A percentile compares a stretch with the other conserved stretches of the same genome.
Evolutionary conservation across 2,797 vertebrate species (phyloP).

Genomic region (Brachymystax lenok): DNA sequence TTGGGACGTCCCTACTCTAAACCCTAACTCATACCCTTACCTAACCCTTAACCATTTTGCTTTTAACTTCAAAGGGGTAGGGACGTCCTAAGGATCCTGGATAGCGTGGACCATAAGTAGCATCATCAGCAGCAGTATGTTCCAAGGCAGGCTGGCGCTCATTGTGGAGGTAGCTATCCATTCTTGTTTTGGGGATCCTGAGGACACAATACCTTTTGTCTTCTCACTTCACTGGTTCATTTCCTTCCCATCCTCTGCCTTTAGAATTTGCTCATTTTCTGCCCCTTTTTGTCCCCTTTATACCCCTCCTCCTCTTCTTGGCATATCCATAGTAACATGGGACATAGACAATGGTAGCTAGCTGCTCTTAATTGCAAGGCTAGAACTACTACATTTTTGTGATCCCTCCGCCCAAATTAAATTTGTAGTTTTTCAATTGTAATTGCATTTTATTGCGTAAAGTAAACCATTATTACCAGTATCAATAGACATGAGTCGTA

Average conservation of each 20-base stretch:
- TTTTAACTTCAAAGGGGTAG: too few relatives aligned
- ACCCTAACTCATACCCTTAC: too few relatives aligned
- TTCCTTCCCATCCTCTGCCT: constrained; percentile 70
- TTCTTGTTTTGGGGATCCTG: constrained; percentile 54
- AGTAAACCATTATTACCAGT: neutral
- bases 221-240: constrained; percentile 76
- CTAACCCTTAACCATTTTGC: too few relatives aligned
- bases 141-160: constrained; percentile 43
- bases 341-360: constrained; percentile 55
- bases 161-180: constrained; percentile 33
- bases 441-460: neutral
- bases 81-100: too few relatives aligned
- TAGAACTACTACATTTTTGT: neutral
- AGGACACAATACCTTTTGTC: constrained; percentile 73
- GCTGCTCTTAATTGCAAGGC: constrained; percentile 39
- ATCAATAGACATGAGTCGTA: neutral
- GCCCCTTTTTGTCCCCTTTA: constrained; percentile 62
- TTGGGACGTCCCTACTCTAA: too few relatives aligned
- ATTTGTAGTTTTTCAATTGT: neutral
- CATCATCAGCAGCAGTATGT: constrained; percentile 41
- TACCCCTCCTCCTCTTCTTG: constrained; percentile 45
- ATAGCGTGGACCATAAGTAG: too few relatives aligned
- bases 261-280: constrained; percentile 83
- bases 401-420: neutral
- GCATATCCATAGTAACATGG: constrained; percentile 66